These are phyloP conservation scores for Morpho helenor DNA, from an alignment of 2,888 invertebrate genomes.

Conservation along the genomic window DNA sequence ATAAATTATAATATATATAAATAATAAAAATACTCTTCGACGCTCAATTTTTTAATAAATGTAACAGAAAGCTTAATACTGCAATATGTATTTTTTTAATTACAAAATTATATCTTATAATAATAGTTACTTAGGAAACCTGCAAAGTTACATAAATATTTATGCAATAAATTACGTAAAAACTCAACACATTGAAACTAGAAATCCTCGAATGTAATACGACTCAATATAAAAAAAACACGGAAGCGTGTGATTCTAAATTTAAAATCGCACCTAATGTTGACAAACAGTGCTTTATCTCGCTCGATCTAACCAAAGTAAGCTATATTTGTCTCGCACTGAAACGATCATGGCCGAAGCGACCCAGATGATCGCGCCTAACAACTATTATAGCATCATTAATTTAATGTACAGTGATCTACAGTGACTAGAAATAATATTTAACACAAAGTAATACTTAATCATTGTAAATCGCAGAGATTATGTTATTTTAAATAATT, in stretches of 20 bases:
- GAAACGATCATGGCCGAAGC: conserved; percentile 23
- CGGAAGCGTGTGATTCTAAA: conserved; percentile 44
- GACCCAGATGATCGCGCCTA: conserved; percentile 24
- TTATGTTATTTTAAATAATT: no score
- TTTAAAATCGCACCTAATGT: conserved; percentile 50
- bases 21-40: no score
- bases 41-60: no score
- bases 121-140: neutral
- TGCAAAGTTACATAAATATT: conserved; percentile 4
- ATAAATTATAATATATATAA: no score
- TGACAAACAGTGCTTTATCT: conserved; percentile 55
- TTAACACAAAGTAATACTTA: neutral
- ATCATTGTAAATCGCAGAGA: no score
- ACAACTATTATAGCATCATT: conserved; percentile 6
- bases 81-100: no score
- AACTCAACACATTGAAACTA: conserved; percentile 12
- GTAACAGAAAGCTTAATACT: no score
- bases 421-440: neutral
- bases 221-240: conserved; percentile 23
- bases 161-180: conserved; percentile 13
- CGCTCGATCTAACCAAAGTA: conserved; percentile 27
- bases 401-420: conserved; percentile 7
- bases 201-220: conserved; percentile 29
- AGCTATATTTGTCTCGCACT: conserved; percentile 27
- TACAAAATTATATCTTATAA: no score